phyloP scores from a whole-genome alignment of 1,140 invertebrate genomes.

The Drosophila parabipectinata region DNA sequence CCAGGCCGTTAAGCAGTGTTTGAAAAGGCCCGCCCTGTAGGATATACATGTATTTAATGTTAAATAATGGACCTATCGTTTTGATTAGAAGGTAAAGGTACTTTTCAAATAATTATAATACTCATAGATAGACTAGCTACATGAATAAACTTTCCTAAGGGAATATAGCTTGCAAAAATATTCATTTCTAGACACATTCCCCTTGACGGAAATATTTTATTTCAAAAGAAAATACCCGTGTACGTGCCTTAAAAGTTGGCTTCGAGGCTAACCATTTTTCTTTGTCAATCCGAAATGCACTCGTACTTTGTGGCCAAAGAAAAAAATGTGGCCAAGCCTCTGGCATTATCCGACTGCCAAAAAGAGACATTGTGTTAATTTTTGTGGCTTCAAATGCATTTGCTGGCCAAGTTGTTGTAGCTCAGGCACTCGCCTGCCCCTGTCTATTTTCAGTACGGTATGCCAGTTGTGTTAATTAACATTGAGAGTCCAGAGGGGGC shows the following conservation, averaged over 20 bases:
- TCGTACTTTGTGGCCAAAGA: constrained; percentile 26
- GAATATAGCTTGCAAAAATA: neutral
- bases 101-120: no score
- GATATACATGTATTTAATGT: neutral
- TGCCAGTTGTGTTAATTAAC: constrained; percentile 63
- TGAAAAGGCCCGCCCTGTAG: neutral
- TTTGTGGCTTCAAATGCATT: constrained; percentile 34
- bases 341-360: constrained; percentile 24
- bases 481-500: constrained; percentile 56
- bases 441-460: constrained; percentile 19
- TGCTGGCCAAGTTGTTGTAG: constrained; percentile 13
- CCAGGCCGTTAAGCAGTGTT: constrained; percentile 31
- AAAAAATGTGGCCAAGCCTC: constrained; percentile 28
- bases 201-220: constrained; percentile 13
- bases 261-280: constrained; percentile 28
- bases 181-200: constrained; percentile 3
- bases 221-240: constrained; percentile 28
- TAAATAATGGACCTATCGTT: constrained; percentile 1
- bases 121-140: no score
- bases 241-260: constrained; percentile 27
- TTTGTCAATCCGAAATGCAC: constrained; percentile 11
- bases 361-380: constrained; percentile 37
- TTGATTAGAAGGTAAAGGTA: neutral
- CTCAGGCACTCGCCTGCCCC: constrained; percentile 39
- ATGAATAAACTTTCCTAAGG: neutral